Base-by-base conservation (phyloP, 2,797 vertebrate species). In the Erithacus rubecula region DNA sequence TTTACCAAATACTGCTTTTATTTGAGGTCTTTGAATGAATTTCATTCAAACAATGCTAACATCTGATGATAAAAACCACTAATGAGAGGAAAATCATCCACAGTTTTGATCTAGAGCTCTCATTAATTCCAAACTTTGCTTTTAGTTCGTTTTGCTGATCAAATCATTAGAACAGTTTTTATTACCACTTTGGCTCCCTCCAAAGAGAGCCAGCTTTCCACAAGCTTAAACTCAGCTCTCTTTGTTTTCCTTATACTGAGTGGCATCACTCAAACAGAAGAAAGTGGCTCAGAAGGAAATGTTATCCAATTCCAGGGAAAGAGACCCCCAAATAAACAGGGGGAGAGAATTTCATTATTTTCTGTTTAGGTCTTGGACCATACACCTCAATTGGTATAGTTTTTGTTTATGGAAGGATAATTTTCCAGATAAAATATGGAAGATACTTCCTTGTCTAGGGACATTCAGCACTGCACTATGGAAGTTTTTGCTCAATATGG, bases 31-130 rank as follows among this genome's bases (percentile, higher is more conserved):
- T 97, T 97, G 96, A 96, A 96, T 96, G 96, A 97, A 97, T 97
- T 97, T 97, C 92, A 94, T 93, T 95, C 95, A 96, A 96, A 97
- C 95, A 97, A 96, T 96, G 95, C 96, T 94, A 95, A 95, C 96
- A 97, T 97, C 97, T 97, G 96, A 97, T 97, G 97, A 97, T 97
- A 96, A 97, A 97, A 96, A 88, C 84, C 94, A 93, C 96, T 97
- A 97, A 97, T 96, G 97, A 97, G 97, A 95, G 88, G 91, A 53
- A 95, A 97, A 96, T 96, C 96, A 96, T 97, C 92, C 72, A 12
- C 6, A 30, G 93, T 97, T 96, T 97, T 97, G 96, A 97, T 97
- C 96, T 95, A 96, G 95, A 95, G 95, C 80, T 96, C 96, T 97
- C 97, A 97, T 97, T 97, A 97, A 97, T 95, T 96, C 96, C 72